Evolutionary conservation across 2,888 invertebrate species (phyloP), one percentile per base, ranked within the genome.

Genomic region (Epinotia brunnichana): DNA sequence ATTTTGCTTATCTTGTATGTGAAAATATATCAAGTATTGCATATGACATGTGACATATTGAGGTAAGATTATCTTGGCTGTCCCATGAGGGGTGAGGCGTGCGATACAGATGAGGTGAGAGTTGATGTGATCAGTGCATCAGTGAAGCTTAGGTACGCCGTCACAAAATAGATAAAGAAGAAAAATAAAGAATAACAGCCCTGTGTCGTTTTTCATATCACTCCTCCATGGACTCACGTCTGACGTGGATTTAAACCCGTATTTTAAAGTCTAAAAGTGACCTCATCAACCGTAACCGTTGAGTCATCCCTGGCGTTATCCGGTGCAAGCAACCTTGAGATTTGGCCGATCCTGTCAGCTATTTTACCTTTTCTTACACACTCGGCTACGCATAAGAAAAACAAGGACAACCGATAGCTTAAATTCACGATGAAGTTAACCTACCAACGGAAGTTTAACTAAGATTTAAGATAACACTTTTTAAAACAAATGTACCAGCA

Each of bases 261-360:
- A 44, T 21, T 61, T 15, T 21, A 51, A 29, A 11, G 51, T 63
- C 51, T 24, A 29, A 29, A 44, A 21, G 11, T 63, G 63, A 63
- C 10, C 29, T 63, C 48, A 35, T 51, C 51, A 51, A 48, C 21
- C 9, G 10, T 51, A 24, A 15, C 62, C 29, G 19, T 13, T 63
- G 63, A 63, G 51, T 63, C 63, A 63, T 44, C 44, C 44, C n/a
- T 48, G 24, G 13, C 41, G 60, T 13, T 21, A 61, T 61, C 61
- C 61, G 61, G n/a, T 24, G 10, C 21, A 24, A 10, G 51, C 17
- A 11, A 17, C 63, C 63, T 63, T 63, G 29, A 29, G 7, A 21
- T 56, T 39, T 15, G 17, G 21, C 11, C 19, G 2, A 15, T 21
- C 35, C 29, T 13, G 15, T 35, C 9, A 35, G 35, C 44, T 15